phyloP scores from a whole-genome alignment of 2,113 vertebrate species.

The Periophthalmodon schlosseri region DNA sequence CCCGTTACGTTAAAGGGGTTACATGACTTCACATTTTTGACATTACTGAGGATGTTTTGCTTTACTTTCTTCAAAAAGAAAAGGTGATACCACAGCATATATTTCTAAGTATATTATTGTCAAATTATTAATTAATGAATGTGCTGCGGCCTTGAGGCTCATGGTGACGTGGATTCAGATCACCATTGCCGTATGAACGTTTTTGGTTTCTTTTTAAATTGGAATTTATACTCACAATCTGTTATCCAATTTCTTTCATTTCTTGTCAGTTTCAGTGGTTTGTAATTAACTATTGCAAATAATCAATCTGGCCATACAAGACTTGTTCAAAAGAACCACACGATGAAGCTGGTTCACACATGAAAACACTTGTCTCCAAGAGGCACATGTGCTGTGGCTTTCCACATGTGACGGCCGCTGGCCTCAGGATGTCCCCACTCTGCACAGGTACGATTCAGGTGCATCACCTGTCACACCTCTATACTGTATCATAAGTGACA shows the following conservation, averaged over 20 bases:
- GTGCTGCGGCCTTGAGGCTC: no score
- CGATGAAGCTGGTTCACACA: conserved; percentile 19
- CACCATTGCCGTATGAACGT: no score
- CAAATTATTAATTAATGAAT: no score
- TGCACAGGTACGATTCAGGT: conserved; percentile 14
- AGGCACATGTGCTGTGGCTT: conserved; percentile 25
- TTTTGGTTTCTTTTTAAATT: no score
- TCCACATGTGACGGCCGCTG: conserved; percentile 32
- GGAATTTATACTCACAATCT: no score
- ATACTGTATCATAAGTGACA: neutral
- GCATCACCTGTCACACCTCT: neutral
- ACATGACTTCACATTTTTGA: neutral
- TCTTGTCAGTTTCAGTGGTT: no score
- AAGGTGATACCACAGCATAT: no score
- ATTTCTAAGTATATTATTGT: no score
- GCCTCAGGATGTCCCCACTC: neutral
- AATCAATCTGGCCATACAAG: neutral
- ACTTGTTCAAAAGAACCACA: neutral
- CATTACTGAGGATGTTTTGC: neutral
- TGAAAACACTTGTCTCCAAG: conserved; percentile 26
- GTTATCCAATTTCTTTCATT: no score
- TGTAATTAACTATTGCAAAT: no score
- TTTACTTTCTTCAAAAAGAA: neutral
- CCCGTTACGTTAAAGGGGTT: conserved; percentile 42
- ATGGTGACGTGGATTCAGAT: no score